These are phyloP conservation scores for Phymanthus crucifer DNA, from an alignment of 92 coral and sea anemone genomes.

Conservation along the genomic window DNA sequence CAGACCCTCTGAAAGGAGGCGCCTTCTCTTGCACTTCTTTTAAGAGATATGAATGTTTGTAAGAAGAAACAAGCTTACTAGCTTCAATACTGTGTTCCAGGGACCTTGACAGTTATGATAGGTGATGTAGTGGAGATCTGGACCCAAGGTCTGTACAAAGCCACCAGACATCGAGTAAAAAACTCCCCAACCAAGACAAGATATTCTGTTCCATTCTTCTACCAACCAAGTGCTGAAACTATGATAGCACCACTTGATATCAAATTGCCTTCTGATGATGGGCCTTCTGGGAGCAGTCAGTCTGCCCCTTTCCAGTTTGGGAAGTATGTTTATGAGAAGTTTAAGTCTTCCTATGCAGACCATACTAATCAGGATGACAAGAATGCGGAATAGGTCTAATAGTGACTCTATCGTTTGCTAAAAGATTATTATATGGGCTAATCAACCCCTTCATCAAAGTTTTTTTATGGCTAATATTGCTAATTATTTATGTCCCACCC, in stretches of 20 bases:
- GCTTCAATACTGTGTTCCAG: constrained; percentile 17
- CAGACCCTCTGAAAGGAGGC: too few relatives aligned
- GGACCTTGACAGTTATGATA: constrained; percentile 65
- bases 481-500: too few relatives aligned
- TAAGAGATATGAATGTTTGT: too few relatives aligned
- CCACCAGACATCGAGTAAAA: constrained; percentile 73
- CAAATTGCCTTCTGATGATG: constrained; percentile 8
- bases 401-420: background rate
- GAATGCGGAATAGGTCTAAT: background rate
- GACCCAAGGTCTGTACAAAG: constrained; percentile 64
- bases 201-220: constrained; percentile 72
- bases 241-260: constrained; percentile 51
- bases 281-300: background rate
- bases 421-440: background rate
- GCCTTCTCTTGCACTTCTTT: too few relatives aligned
- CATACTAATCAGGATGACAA: background rate
- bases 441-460: background rate
- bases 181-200: constrained; percentile 52
- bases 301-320: constrained; percentile 66
- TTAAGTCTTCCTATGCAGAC: constrained; percentile 59
- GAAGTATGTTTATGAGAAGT: constrained; percentile 61
- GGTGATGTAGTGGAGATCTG: constrained; percentile 84
- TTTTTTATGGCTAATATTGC: too few relatives aligned
- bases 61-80: too few relatives aligned
- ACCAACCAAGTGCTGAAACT: constrained; percentile 60